phyloP scores from a whole-genome alignment of 2,113 vertebrate genomes.

The Panurus biarmicus region DNA sequence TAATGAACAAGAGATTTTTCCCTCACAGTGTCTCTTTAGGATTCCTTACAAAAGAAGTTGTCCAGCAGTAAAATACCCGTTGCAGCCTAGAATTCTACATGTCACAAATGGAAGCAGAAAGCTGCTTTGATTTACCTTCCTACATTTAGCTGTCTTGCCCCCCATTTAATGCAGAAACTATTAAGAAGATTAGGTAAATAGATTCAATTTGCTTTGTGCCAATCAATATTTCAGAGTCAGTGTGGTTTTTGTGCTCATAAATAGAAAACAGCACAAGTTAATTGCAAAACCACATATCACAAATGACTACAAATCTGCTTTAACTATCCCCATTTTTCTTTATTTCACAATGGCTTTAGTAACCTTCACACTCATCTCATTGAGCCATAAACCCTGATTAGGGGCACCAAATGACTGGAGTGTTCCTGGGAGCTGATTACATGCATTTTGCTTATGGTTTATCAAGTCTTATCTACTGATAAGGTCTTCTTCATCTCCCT shows the following conservation, averaged over 20 bases:
- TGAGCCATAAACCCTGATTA: conserved; percentile 7
- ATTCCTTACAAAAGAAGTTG: not conserved
- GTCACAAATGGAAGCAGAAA: not conserved
- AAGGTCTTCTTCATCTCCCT: not conserved
- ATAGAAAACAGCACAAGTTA: not conserved
- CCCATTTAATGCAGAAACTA: not conserved
- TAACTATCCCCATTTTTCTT: not conserved
- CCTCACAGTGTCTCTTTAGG: not conserved
- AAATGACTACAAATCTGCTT: not conserved
- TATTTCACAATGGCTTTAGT: not conserved
- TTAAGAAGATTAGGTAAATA: conserved; percentile 9
- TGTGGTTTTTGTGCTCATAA: not conserved
- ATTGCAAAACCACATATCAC: not conserved
- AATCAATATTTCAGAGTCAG: not conserved
- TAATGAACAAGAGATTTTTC: conserved; percentile 16
- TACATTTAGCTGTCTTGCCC: not conserved
- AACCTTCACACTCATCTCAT: not conserved
- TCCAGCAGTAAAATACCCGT: not conserved
- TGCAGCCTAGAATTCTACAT: not conserved
- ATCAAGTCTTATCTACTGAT: not conserved
- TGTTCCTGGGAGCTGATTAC: not conserved
- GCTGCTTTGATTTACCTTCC: not conserved
- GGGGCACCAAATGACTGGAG: not conserved
- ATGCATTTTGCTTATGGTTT: not conserved
- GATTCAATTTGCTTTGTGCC: not conserved